Percentiles rank a stretch among this genome's conserved stretches.
Conservation (phyloP, 2,888 invertebrate species). For the Phalangium opilio region DNA sequence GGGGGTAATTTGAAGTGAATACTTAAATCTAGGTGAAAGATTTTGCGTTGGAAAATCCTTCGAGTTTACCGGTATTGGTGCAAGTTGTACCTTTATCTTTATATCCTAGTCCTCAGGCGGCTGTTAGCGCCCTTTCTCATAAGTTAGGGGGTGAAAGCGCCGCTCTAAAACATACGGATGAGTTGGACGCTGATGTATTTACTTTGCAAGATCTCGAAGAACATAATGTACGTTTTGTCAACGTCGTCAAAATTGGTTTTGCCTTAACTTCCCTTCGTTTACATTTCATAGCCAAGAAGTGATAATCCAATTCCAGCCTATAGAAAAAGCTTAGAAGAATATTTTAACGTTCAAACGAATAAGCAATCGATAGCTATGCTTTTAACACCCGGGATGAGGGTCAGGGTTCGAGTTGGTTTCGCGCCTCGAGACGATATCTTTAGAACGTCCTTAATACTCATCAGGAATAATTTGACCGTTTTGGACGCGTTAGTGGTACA, state of each 20-base stretch:
- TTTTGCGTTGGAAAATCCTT: slow-evolving; percentile 56
- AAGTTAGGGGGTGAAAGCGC: slow-evolving; percentile 12
- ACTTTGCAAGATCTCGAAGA: slow-evolving; percentile 30
- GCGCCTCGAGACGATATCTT: slow-evolving; percentile 35
- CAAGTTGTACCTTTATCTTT: slow-evolving; percentile 54
- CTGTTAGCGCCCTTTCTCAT: slow-evolving; percentile 25
- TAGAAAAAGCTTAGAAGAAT: slow-evolving; percentile 31
- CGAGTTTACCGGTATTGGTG: slow-evolving; percentile 47
- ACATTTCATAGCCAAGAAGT: slow-evolving; percentile 8
- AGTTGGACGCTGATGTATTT: slow-evolving; percentile 34
- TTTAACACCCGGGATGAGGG: slow-evolving; percentile 42
- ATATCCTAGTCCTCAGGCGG: slow-evolving; percentile 47
- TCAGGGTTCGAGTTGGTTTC: slow-evolving; percentile 34
- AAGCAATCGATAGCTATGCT: slow-evolving; percentile 40
- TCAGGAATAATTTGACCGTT: slow-evolving; percentile 75
- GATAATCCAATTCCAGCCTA: slow-evolving; percentile 29
- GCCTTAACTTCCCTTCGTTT: too few relatives aligned
- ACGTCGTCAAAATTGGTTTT: background rate
- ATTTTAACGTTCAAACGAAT: slow-evolving; percentile 33
- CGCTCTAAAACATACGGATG: slow-evolving; percentile 27
- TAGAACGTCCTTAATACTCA: slow-evolving; percentile 35
- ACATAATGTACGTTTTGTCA: slow-evolving; percentile 25
- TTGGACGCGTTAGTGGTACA: slow-evolving; percentile 67
- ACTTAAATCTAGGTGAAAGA: slow-evolving; percentile 38
- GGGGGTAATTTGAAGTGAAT: too few relatives aligned